These are phyloP conservation scores for Disparrhopalites patrizii DNA, from an alignment of 2,888 invertebrate genomes.

Conservation along the genomic window DNA sequence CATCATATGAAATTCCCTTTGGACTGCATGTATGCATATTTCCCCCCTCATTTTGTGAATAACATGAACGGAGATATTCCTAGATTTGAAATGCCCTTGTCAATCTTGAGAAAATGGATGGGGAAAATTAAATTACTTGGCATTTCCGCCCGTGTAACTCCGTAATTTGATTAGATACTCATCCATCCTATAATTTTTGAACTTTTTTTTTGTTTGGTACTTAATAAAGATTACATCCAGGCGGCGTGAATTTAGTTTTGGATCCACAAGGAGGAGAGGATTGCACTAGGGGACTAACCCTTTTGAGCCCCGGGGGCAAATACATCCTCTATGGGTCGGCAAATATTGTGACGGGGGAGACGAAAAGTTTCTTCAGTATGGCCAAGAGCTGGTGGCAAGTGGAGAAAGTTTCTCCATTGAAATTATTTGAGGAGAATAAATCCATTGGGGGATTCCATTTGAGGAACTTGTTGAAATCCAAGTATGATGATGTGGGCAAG, in stretches of 20 bases:
- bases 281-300: constrained; percentile 74
- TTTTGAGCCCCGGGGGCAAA: constrained; percentile 82
- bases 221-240: constrained; percentile 63
- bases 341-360: constrained; percentile 84
- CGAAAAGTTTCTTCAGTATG: constrained; percentile 85
- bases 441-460: constrained; percentile 76
- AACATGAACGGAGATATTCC: no score
- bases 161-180: no score
- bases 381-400: constrained; percentile 83
- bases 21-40: no score
- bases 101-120: no score
- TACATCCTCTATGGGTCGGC: constrained; percentile 84
- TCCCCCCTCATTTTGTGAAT: no score
- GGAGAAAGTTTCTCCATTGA: constrained; percentile 82
- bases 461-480: constrained; percentile 73
- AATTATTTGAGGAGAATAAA: constrained; percentile 85
- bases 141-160: no score
- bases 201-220: background rate
- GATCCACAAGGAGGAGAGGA: constrained; percentile 87
- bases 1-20: no score
- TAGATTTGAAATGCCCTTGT: no score
- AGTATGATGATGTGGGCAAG: constrained; percentile 65
- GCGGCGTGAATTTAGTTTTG: constrained; percentile 79
- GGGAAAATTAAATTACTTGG: no score
- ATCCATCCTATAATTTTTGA: no score